These are phyloP conservation scores for Lumbricus terrestris DNA, from an alignment of 2,888 invertebrate genomes.

Conservation along the genomic window DNA sequence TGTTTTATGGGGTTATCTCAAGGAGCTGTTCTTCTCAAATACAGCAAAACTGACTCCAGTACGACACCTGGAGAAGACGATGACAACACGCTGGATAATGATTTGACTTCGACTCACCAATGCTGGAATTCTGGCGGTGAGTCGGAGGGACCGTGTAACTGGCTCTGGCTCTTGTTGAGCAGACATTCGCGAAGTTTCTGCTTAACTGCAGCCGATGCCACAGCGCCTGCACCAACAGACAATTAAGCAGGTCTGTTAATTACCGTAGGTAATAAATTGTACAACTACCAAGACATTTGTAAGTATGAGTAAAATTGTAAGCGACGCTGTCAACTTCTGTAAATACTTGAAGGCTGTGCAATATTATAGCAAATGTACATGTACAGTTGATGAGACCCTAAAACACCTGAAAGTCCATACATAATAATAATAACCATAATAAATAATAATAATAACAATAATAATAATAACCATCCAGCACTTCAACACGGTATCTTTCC, in stretches of 20 bases:
- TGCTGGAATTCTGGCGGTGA: constrained; percentile 74
- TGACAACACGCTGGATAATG: not conserved
- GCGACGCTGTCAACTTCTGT: too few species aligned
- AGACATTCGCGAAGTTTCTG: constrained; percentile 80
- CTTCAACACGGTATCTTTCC: too few species aligned
- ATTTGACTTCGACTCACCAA: constrained; percentile 67
- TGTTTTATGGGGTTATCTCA: not conserved
- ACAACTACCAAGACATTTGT: too few species aligned
- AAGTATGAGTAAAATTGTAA: too few species aligned
- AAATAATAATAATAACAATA: too few species aligned
- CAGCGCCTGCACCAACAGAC: constrained; percentile 66
- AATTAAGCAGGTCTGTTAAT: constrained; percentile 6
- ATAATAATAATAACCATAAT: too few species aligned
- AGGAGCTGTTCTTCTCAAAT: not conserved
- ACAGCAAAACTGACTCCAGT: not conserved
- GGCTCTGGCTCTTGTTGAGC: constrained; percentile 68
- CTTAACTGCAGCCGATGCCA: constrained; percentile 93
- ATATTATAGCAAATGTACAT: too few species aligned
- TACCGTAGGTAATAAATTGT: not conserved
- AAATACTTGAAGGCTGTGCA: too few species aligned
- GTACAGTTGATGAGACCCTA: too few species aligned
- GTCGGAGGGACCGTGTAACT: constrained; percentile 58
- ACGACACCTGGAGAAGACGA: not conserved
- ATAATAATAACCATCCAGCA: too few species aligned
- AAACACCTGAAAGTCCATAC: too few species aligned